These are phyloP conservation scores for Diadegma fenestrale DNA, from an alignment of 2,888 invertebrate species.

Conservation along the genomic window DNA sequence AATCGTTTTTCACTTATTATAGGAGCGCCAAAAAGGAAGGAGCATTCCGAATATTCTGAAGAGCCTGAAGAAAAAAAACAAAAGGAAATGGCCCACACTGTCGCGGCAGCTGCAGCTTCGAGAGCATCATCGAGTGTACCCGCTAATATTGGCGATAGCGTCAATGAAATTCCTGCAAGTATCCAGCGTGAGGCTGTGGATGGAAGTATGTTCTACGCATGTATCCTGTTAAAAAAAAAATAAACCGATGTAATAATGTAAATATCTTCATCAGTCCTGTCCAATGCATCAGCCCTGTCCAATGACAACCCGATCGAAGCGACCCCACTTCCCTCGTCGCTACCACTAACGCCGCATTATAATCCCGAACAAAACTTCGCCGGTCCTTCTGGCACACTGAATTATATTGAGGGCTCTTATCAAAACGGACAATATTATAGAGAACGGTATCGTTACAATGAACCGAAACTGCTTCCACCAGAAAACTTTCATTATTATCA, in stretches of 20 bases:
- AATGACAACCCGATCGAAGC: not conserved
- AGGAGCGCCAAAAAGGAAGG: not conserved
- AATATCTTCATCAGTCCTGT: not conserved
- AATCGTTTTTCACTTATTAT: not conserved
- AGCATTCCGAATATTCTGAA: not conserved
- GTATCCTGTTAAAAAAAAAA: not conserved
- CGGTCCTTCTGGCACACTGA: not conserved
- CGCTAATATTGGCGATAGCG: conserved; percentile 11
- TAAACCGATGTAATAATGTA: conserved; percentile 1
- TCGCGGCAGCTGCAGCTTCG: not conserved
- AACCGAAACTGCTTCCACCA: conserved; percentile 2
- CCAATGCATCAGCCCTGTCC: no score
- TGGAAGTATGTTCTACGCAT: no score
- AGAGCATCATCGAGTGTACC: no score
- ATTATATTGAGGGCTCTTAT: not conserved
- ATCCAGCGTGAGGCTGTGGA: no score
- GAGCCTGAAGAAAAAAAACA: not conserved
- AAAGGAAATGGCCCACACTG: conserved; percentile 1
- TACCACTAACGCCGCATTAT: conserved; percentile 1
- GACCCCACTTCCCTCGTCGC: no score
- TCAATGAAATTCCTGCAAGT: no score
- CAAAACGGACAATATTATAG: not conserved
- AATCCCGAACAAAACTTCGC: not conserved
- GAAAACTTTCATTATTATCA: not conserved
- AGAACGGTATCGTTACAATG: not conserved